phyloP scores from a whole-genome alignment of 1,140 invertebrate species.

The Asobara japonica region DNA sequence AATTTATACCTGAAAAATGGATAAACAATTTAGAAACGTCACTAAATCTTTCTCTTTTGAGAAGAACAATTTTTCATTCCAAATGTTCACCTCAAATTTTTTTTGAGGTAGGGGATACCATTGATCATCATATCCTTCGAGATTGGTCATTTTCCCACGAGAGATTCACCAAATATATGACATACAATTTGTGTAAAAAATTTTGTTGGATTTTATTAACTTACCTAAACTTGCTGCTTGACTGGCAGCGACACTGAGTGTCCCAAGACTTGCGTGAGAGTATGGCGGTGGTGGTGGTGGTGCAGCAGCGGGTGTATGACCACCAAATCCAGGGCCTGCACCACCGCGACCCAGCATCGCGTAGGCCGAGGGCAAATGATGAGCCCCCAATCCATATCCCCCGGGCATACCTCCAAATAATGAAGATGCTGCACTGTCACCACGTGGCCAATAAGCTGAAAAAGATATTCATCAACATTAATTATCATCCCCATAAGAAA shows the following conservation, averaged over 20 bases:
- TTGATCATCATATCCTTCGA: too few species aligned
- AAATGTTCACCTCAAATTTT: too few species aligned
- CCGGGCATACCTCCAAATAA: slow-evolving; percentile 68
- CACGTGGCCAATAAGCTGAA: slow-evolving; percentile 76
- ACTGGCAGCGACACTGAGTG: slow-evolving; percentile 81
- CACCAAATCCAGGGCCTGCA: slow-evolving; percentile 63
- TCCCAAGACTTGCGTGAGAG: slow-evolving; percentile 71
- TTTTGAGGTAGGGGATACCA: too few species aligned
- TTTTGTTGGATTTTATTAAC: too few species aligned
- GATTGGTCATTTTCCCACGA: too few species aligned
- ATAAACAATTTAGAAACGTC: neutral
- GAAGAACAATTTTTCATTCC: too few species aligned
- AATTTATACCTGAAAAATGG: slow-evolving; percentile 55
- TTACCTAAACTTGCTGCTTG: slow-evolving; percentile 81
- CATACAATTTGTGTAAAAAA: too few species aligned
- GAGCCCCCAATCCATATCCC: slow-evolving; percentile 67
- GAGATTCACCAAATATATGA: too few species aligned
- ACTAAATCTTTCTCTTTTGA: too few species aligned
- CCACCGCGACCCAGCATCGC: slow-evolving; percentile 61
- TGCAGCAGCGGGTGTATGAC: slow-evolving; percentile 68
- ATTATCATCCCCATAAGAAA: neutral
- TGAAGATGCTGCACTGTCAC: slow-evolving; percentile 63
- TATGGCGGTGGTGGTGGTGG: slow-evolving; percentile 62
- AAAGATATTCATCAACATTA: slow-evolving; percentile 38
- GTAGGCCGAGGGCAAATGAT: slow-evolving; percentile 65